Evolutionary conservation across 1,140 invertebrate species (phyloP).

Genomic region (Hormaphis cornu): DNA sequence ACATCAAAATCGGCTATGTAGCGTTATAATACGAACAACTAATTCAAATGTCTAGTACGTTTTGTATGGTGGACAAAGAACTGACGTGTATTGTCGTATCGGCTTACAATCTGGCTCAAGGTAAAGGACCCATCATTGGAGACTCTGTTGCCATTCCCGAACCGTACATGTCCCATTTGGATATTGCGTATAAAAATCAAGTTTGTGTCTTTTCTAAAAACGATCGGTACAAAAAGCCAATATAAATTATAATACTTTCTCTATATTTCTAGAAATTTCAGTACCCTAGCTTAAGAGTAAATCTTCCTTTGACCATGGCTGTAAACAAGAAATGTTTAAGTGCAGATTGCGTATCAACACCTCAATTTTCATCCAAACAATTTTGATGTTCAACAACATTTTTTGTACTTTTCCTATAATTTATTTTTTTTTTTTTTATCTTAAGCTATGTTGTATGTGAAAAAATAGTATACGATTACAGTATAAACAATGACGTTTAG

Average conservation of each 20-base stretch:
- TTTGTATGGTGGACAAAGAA: slow-evolving; percentile 67
- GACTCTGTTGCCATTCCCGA: slow-evolving; percentile 73
- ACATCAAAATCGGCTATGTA: too few species aligned
- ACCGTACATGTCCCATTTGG: slow-evolving; percentile 55
- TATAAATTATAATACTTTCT: background rate
- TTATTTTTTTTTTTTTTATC: background rate
- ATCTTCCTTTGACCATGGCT: slow-evolving; percentile 61
- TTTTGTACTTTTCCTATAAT: background rate
- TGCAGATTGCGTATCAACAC: slow-evolving; percentile 16
- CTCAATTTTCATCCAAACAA: slow-evolving; percentile 9
- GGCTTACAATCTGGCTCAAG: slow-evolving; percentile 72
- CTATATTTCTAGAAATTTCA: slow-evolving; percentile 53
- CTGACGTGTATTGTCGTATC: slow-evolving; percentile 62
- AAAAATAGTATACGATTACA: too few species aligned
- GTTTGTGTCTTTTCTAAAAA: slow-evolving; percentile 43
- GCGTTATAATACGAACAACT: too few species aligned
- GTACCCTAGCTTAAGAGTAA: slow-evolving; percentile 62
- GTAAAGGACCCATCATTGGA: slow-evolving; percentile 71
- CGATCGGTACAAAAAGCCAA: slow-evolving; percentile 32
- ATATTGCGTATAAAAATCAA: slow-evolving; percentile 51
- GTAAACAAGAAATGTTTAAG: slow-evolving; percentile 55
- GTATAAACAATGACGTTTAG: too few species aligned
- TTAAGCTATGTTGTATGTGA: too few species aligned
- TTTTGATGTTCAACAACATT: background rate
- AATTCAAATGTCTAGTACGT: too few species aligned